Base-by-base conservation (phyloP, 2,888 invertebrate species). In the Teleogryllus oceanicus region DNA sequence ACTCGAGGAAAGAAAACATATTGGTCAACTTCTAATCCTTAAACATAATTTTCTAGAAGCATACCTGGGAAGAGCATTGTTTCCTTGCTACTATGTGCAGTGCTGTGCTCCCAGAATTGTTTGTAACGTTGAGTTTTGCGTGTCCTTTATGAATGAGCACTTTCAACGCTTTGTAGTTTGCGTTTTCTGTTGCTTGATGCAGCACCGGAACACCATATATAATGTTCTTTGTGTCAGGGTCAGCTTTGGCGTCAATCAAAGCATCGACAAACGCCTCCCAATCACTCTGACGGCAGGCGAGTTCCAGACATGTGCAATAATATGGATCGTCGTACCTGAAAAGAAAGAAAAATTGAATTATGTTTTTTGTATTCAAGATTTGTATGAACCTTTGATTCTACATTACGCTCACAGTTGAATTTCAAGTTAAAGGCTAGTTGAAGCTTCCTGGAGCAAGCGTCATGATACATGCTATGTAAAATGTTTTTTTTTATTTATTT, bases 171-270 rank as follows among this genome's bases (percentile, higher is more conserved):
- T n/a, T n/a, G 11, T n/a, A n/a, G 50, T 49, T n/a, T 37, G 37
- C 77, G 20, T 13, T 18, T 49, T 77, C 77, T n/a, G 49, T 50
- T 18, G 77, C 77, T 13, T 82, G 75, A 21, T 85, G 78, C 11
- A 85, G 78, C 62, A 84, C 79, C n/a, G 77, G 77, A 18, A 50
- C 16, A 18, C 77, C 49, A 18, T 12, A 49, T 50, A 21, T 20
- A 21, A 10, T 18, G 83, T 84, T 37, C 79, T 81, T n/a, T 1
- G 77, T 77, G 79, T 85, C 84, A 2, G 82, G 83, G 50, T 83
- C 84, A 0, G 85, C 81, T 18, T 84, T 84, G 8, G 81, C 79
- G 10, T 85, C 83, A 2, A 87, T 77, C 16, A 88, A 81, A 49
- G 82, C 81, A n/a, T 16, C 21, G 3, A 24, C 21, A 24, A 75